phyloP scores from a whole-genome alignment of 2,113 vertebrate genomes.

The Tympanuchus pallidicinctus region DNA sequence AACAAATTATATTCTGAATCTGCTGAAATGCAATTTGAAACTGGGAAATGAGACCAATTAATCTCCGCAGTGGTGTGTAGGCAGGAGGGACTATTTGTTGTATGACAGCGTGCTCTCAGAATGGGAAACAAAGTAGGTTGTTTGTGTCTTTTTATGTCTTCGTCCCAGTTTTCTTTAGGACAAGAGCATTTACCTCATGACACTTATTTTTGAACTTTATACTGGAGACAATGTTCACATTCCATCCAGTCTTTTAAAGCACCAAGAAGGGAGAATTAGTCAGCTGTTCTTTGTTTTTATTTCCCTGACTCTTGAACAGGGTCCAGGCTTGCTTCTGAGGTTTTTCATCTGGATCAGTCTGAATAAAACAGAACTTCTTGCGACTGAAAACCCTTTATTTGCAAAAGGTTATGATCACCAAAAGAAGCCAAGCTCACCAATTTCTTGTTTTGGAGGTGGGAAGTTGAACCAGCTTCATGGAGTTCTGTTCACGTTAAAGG shows the following conservation, averaged over 20 bases:
- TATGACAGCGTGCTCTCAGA: constrained; percentile 50
- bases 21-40: background rate
- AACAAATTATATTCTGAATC: background rate
- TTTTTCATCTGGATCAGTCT: constrained; percentile 63
- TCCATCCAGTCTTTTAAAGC: constrained; percentile 63
- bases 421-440: background rate
- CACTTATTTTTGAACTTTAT: constrained; percentile 70
- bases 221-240: constrained; percentile 66
- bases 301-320: constrained; percentile 62
- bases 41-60: constrained; percentile 57
- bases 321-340: constrained; percentile 59
- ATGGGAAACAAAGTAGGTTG: constrained; percentile 63
- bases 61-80: constrained; percentile 53
- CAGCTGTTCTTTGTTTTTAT: constrained; percentile 75
- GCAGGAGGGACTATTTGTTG: constrained; percentile 58
- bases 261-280: constrained; percentile 60
- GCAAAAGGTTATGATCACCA: constrained; percentile 40
- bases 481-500: background rate
- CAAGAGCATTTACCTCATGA: constrained; percentile 72
- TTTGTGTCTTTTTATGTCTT: constrained; percentile 69
- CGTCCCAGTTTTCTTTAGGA: constrained; percentile 70
- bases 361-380: constrained; percentile 52
- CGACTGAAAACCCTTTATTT: constrained; percentile 41
- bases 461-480: background rate
- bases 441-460: background rate